phyloP scores from a whole-genome alignment of 2,888 invertebrate species.

The Thecocarcelia acutangulata region DNA sequence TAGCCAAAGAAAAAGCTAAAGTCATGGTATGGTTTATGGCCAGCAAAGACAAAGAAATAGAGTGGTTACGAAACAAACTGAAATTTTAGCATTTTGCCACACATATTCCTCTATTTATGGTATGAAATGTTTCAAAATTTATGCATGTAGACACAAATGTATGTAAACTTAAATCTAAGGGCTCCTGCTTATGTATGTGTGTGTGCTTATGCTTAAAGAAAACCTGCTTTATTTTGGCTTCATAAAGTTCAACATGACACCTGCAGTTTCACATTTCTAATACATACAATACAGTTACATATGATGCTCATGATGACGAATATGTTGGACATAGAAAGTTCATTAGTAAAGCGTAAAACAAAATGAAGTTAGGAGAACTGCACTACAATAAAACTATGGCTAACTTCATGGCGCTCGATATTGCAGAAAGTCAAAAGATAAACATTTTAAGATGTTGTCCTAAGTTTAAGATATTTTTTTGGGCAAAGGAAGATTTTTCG shows the following conservation, averaged over 20 bases:
- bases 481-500: too few relatives aligned
- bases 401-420: too few relatives aligned
- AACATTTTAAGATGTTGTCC: too few relatives aligned
- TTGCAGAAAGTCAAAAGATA: too few relatives aligned
- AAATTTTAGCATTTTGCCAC: slow-evolving; percentile 43
- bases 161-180: too few relatives aligned
- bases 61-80: neutral
- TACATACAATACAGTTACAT: neutral
- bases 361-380: too few relatives aligned
- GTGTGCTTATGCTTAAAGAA: neutral
- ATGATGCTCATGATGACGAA: slow-evolving; percentile 1
- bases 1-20: slow-evolving; percentile 28
- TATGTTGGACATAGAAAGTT: too few relatives aligned
- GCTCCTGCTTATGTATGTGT: neutral
- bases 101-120: slow-evolving; percentile 18
- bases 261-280: slow-evolving; percentile 61
- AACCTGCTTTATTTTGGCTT: slow-evolving; percentile 45
- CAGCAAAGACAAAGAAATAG: slow-evolving; percentile 18
- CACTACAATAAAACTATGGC: too few relatives aligned
- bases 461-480: too few relatives aligned
- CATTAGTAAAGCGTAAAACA: too few relatives aligned
- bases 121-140: slow-evolving; percentile 3
- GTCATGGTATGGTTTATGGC: slow-evolving; percentile 58
- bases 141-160: neutral
- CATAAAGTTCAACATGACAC: slow-evolving; percentile 59